Evolutionary conservation across 2,888 invertebrate genomes (phyloP), one percentile per base, ranked within the genome.

Genomic region (Pyrrhosoma nymphula): DNA sequence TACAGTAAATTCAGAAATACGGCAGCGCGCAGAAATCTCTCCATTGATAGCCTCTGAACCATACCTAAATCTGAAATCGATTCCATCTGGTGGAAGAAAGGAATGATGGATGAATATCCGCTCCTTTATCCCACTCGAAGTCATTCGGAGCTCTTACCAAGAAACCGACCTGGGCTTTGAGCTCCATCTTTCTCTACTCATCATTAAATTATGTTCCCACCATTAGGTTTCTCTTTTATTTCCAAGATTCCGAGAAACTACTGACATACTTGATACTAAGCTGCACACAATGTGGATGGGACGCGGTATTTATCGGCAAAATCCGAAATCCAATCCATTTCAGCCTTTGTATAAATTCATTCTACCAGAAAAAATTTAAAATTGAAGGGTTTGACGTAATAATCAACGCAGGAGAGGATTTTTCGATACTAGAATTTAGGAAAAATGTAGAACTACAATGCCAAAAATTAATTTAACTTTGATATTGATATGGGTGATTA

Each of bases 41-140:
- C n/a, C 69, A n/a, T 69, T n/a, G 69, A 69, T 69, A 69, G 10
- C 0, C 69, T 26, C 26, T n/a, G 69, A 69, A 69, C 69, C 69
- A 26, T 69, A 4, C n/a, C 69, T n/a, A 69, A n/a, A 69, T 69
- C n/a, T 26, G 69, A 69, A 69, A 69, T 69, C 69, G 69, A 69
- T 69, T 69, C 69, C 69, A 69, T 69, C 69, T 69, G 69, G 69
- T n/a, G n/a, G n/a, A 69, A 69, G 69, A 69, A 69, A 69, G 69
- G n/a, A 69, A 69, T 69, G n/a, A 69, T 69, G 69, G n/a, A 69
- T 69, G 69, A 69, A 69, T 69, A 69, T n/a, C 69, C 20, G n/a
- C 69, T 69, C 12, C 69, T 69, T 10, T n/a, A 69, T 69, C 69
- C n/a, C 69, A n/a, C n/a, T 69, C 69, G 69, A 69, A 69, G 69